Evolutionary conservation across 1,140 invertebrate species (phyloP), one percentile per base, ranked within the genome.

Genomic region (Lordiphosa clarofinis): DNA sequence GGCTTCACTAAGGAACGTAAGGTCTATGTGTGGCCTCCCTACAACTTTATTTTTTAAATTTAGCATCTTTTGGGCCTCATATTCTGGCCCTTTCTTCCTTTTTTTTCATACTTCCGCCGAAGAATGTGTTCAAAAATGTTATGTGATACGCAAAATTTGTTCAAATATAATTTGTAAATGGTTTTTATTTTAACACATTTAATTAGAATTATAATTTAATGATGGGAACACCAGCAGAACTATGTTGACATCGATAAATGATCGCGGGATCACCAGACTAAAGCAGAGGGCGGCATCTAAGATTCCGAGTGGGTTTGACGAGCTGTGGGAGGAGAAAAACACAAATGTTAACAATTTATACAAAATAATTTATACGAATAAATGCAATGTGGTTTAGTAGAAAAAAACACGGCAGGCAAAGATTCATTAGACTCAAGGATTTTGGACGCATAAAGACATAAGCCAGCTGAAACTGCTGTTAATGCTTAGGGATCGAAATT

Each of bases 231-330:
- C 58, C 39, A 56, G 49, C 31, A 40, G 19, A 43, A 47, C 46
- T 48, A 31, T 61, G n/a, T 31, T 21, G 43, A 19, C 11, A 53
- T 33, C 42, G 46, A 35, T 39, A 10, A 12, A 9, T 7, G 24
- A 28, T 28, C 4, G 6, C 24, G n/a, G 24, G 6, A 28, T 28
- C 3, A 28, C 24, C 24, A 28, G 24, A 28, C 49, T 19, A 50
- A 31, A 43, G 56, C 13, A 49, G 46, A 35, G 37, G n/a, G n/a
- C n/a, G 44, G 50, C 72, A 13, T 71, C 52, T 81, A 79, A 42
- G 76, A 58, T 54, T 82, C 72, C 53, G 59, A 48, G 10, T 56
- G 52, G 13, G 13, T 35, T 59, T 82, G 57, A 42, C 78, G 78
- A 1, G 78, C 78, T 82, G 37, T 37, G 39, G 28, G 7, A 5